Evolutionary conservation across 2,797 vertebrate genomes (phyloP), one percentile per base, ranked within the genome.

Genomic region (Neosalanx taihuensis): DNA sequence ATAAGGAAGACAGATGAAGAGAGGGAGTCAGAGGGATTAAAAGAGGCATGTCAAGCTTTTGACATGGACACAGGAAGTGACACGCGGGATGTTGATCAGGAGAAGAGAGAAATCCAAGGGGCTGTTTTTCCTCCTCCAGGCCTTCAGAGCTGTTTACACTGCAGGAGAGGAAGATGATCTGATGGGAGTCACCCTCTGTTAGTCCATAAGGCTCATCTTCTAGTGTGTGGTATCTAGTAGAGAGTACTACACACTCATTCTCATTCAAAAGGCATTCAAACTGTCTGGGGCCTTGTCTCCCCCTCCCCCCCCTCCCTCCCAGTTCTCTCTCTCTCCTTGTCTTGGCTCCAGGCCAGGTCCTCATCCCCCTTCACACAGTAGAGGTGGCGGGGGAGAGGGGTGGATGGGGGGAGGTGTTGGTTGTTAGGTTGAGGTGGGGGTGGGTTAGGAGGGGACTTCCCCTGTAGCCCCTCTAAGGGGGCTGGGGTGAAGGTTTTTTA

Each of bases 381-480:
- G 59, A 20, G 7, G 63, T 64, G 63, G 35, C 17, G 10, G 62
- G 37, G 41, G 26, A 4, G 17, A 46, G 10, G 69, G 41, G 29
- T 20, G 4, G 64, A 15, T 20, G 20, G 64, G 23, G 41, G 13
- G 64, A n/a, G 6, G 37, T 29, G 64, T 51, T 35, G 9, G 64
- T 26, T 29, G 58, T 23, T 10, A 49, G 37, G 15, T 26, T 30
- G 37, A 57, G 35, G 26, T 51, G 41, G 18, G 57, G 37, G 15
- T 17, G 17, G 26, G n/a, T 29, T 41, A 20, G n/a, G 7, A 5
- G 58, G 62, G 51, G 59, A 18, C 57, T 10, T 33, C 62, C n/a
- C n/a, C 3, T 6, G 51, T 23, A 41, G 33, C 33, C 33, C 41
- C 37, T 51, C 17, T 66, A 65, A 70, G 65, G 67, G 37, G 70